Evolutionary conservation across 1,140 invertebrate species (phyloP).

Genomic region (Myzus persicae): DNA sequence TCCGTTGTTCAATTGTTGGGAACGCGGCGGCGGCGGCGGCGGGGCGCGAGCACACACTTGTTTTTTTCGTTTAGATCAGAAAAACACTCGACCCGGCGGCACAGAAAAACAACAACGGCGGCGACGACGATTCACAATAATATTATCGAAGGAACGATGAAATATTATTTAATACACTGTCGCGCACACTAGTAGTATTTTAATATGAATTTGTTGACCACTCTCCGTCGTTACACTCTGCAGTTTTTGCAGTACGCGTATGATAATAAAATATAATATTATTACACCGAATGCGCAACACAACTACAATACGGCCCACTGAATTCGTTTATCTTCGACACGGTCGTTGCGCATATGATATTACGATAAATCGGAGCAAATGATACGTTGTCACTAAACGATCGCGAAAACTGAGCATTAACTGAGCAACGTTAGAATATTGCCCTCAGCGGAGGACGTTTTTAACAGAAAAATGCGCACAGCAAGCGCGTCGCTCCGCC

Average conservation of each 20-base stretch:
- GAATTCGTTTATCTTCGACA: not conserved
- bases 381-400: not conserved
- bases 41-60: not conserved
- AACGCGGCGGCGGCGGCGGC: not conserved
- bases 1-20: not conserved
- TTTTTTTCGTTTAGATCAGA: not conserved
- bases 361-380: not conserved
- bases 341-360: not conserved
- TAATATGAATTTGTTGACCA: not conserved
- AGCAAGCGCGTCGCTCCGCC: constrained; percentile 39
- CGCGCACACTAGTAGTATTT: not conserved
- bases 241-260: not conserved
- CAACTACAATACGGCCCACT: not conserved
- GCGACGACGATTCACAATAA: not conserved
- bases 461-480: constrained; percentile 46
- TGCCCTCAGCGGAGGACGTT: constrained; percentile 37
- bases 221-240: not conserved
- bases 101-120: not conserved
- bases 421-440: constrained; percentile 7
- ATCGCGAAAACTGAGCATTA: not conserved
- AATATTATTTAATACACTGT: no score
- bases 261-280: not conserved
- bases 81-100: not conserved
- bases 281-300: not conserved
- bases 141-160: not conserved